A percentile compares a stretch with the other conserved stretches of the same genome.
Conservation (phyloP, 2,888 invertebrate species). For the Eupeodes latifasciatus region DNA sequence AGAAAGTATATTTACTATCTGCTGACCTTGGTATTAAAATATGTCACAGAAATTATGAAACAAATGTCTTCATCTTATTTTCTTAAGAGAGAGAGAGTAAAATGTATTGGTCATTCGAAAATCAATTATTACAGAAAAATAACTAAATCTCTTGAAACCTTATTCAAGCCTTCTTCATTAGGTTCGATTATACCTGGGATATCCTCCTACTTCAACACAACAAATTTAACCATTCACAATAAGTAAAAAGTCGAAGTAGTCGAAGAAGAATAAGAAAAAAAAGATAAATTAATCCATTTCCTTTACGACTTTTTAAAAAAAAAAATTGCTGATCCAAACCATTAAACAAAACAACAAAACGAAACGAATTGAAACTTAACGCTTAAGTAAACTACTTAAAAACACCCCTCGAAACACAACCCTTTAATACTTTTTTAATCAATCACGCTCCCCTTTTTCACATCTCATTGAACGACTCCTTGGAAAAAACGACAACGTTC, state of each 20-base stretch:
- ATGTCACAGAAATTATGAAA: no score
- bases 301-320: slow-evolving; percentile 8
- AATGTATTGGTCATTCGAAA: not conserved
- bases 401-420: slow-evolving; percentile 40
- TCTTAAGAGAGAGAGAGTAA: not conserved
- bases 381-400: slow-evolving; percentile 46
- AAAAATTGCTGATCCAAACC: slow-evolving; percentile 45
- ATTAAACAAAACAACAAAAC: slow-evolving; percentile 13
- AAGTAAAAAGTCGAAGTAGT: not conserved
- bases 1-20: no score
- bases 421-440: slow-evolving; percentile 43
- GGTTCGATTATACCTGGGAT: not conserved
- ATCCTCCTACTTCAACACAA: not conserved
- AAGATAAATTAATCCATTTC: slow-evolving; percentile 35
- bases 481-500: slow-evolving; percentile 30
- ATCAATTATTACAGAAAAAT: not conserved
- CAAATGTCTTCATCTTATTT: no score
- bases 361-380: not conserved
- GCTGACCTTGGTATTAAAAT: no score
- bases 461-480: slow-evolving; percentile 41
- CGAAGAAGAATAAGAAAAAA: not conserved
- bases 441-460: slow-evolving; percentile 29
- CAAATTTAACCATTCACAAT: not conserved
- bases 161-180: not conserved
- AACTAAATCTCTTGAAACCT: not conserved